A percentile compares a stretch with the other conserved stretches of the same genome.
Evolutionary conservation across 2,113 vertebrate species (phyloP).

Genomic region (Dasyornis broadbenti): DNA sequence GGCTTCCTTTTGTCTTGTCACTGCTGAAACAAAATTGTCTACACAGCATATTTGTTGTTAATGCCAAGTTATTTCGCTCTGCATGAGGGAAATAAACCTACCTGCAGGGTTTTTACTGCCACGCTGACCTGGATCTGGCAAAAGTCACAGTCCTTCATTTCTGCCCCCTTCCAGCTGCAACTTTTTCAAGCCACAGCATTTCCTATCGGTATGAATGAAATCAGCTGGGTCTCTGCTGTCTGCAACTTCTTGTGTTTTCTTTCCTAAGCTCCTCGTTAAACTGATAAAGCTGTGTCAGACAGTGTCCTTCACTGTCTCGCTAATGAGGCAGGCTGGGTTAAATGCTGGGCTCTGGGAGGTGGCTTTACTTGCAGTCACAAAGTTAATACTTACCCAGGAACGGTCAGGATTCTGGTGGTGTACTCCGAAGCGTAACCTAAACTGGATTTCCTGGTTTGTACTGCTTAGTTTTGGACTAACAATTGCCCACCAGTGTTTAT

Average conservation of each 20-base stretch:
- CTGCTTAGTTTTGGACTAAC: background rate
- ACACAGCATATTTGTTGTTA: background rate
- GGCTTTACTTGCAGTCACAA: background rate
- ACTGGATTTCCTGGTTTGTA: constrained; percentile 21
- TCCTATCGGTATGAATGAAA: background rate
- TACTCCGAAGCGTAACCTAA: background rate
- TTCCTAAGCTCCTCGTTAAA: background rate
- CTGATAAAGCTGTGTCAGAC: background rate
- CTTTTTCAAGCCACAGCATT: background rate
- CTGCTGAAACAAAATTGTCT: background rate
- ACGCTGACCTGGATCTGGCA: fast-evolving
- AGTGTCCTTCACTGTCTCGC: background rate
- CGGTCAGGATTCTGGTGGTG: background rate
- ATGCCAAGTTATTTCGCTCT: background rate
- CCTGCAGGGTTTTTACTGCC: background rate
- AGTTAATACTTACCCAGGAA: constrained; percentile 4
- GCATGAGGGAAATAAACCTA: background rate
- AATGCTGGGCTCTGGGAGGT: background rate
- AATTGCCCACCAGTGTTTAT: background rate
- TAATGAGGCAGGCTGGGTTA: background rate
- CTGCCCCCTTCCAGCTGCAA: background rate
- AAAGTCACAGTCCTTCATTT: background rate
- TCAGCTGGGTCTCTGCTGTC: background rate
- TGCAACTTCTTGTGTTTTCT: background rate
- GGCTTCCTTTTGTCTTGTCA: background rate